Evolutionary conservation across 2,888 invertebrate genomes (phyloP), one percentile per base, ranked within the genome.

Genomic region (Rhagophthalmus giganteus): DNA sequence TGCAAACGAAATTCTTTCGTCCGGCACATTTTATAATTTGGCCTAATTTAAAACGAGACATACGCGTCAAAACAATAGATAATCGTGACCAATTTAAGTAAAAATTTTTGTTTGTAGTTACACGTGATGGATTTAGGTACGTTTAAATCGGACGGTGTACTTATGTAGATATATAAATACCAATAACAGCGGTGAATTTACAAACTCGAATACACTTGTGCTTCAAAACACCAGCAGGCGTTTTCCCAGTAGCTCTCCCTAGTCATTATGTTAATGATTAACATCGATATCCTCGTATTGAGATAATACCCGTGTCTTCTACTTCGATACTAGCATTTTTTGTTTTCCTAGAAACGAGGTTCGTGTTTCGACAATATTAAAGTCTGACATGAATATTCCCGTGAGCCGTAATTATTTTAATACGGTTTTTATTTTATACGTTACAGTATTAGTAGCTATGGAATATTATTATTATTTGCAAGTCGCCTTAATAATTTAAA

Each of bases 241-340:
- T 48, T 55, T 55, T 55, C 55, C 57, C 58, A 55, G 46, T 47
- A 46, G 48, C 47, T 30, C 48, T 47, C 53, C 47, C 47, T 39
- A 52, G 45, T 42, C 44, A 55, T 58, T 54, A 54, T 58, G 51
- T 58, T 58, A 50, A 58, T 58, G 55, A 58, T 54, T 35, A 55
- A 46, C 58, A 56, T 54, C 56, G 45, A 56, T 56, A 56, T 48
- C 56, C 50, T 28, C 30, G 41, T 40, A 49, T 54, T 49, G 38
- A 40, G 40, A 52, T 55, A 55, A 55, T 57, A 45, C 51, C 35
- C 44, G 39, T 55, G 57, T 54, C 54, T 57, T 57, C 44, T 38
- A 48, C 28, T 37, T 14, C 40, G 34, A 50, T 38, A 45, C 44
- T 40, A 33, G 35, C 41, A 37, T 54, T 57, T 54, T 54, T 54